These are phyloP conservation scores for Elysia crispata DNA, from an alignment of 2,888 invertebrate species.

Conservation along the genomic window DNA sequence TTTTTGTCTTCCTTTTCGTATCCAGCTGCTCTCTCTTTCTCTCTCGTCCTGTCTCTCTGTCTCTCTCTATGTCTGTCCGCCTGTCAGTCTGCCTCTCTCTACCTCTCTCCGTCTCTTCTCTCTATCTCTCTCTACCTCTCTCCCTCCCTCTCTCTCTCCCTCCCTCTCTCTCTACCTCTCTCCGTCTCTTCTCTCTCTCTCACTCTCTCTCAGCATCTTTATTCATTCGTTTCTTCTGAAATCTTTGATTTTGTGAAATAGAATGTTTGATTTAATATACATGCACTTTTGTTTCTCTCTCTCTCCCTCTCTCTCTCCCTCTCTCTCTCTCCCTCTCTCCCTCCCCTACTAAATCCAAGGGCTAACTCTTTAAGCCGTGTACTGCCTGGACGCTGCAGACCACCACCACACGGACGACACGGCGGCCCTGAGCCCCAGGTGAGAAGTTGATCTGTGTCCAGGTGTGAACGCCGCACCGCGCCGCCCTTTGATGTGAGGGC, in stretches of 20 bases:
- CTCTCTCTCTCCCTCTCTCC: background rate
- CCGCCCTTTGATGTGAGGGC: background rate
- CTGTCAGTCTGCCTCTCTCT: background rate
- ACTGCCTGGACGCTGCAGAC: too few species aligned
- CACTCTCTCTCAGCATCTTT: background rate
- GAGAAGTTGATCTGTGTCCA: background rate
- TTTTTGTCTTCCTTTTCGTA: too few species aligned
- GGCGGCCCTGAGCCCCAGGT: background rate
- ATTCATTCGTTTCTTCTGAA: too few species aligned
- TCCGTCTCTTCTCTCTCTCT: background rate
- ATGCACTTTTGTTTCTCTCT: background rate
- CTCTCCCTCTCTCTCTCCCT: conserved; percentile 25
- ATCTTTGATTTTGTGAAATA: too few species aligned
- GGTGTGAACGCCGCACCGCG: background rate
- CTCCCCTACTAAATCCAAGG: background rate
- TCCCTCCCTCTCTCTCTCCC: background rate
- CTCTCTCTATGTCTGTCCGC: background rate
- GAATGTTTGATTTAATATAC: too few species aligned
- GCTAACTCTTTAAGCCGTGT: too few species aligned
- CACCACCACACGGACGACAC: too few species aligned
- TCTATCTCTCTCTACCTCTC: background rate
- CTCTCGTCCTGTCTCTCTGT: background rate
- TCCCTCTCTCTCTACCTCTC: background rate
- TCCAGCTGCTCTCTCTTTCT: conserved; percentile 20
- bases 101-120: background rate